Evolutionary conservation across 2,888 invertebrate species (phyloP).

Genomic region (Stenoptilia bipunctidactyla): DNA sequence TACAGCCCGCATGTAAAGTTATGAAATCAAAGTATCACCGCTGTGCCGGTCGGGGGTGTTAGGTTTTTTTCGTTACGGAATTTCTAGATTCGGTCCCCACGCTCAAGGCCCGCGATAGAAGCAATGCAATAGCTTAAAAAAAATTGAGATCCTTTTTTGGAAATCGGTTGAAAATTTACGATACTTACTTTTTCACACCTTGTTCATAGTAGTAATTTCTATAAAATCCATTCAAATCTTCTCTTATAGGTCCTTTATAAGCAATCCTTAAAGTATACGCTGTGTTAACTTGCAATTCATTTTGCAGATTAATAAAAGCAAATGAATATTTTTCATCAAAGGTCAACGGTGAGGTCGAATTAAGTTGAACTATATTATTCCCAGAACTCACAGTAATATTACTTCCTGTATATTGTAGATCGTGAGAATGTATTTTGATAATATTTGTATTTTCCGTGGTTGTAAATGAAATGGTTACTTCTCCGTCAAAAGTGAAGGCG

Average conservation of each 20-base stretch:
- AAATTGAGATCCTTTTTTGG: no score
- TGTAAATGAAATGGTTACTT: slow-evolving; percentile 45
- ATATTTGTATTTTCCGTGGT: slow-evolving; percentile 28
- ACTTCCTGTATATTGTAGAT: slow-evolving; percentile 29
- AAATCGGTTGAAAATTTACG: no score
- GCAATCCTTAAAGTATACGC: slow-evolving; percentile 58
- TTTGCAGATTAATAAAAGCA: slow-evolving; percentile 50
- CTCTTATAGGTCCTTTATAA: slow-evolving; percentile 68
- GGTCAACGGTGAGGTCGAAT: slow-evolving; percentile 26
- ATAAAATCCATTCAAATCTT: slow-evolving; percentile 73
- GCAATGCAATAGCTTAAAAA: no score
- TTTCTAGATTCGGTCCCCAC: no score
- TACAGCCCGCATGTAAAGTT: no score
- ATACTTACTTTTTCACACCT: slow-evolving; percentile 60
- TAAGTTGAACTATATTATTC: slow-evolving; percentile 20
- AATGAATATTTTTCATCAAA: slow-evolving; percentile 55
- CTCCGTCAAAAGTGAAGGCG: slow-evolving; percentile 59
- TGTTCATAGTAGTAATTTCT: slow-evolving; percentile 67
- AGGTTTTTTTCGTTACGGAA: no score
- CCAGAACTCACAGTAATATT: slow-evolving; percentile 30
- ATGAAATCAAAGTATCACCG: no score
- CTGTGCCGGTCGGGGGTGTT: no score
- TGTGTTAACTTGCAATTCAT: slow-evolving; percentile 33
- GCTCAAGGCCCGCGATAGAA: no score
- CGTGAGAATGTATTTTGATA: slow-evolving; percentile 52